Conservation (phyloP, 2,113 vertebrate species). For the Myotis brandtii region DNA sequence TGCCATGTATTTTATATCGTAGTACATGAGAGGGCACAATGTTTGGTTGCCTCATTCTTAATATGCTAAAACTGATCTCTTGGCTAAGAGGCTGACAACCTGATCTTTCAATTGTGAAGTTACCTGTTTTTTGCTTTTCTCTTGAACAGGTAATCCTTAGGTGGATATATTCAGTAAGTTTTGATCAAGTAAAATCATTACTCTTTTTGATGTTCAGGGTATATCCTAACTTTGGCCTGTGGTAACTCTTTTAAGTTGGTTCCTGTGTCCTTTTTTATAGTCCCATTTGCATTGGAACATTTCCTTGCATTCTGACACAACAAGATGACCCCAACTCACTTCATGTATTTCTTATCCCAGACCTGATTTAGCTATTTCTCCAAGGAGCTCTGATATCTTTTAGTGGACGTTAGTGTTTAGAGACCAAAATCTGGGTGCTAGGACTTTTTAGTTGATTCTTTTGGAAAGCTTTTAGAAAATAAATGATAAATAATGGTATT, state of each 20-base stretch:
- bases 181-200: not conserved
- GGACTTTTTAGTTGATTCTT: too few species aligned
- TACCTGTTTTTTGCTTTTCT: not conserved
- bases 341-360: too few species aligned
- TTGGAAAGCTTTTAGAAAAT: not conserved
- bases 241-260: too few species aligned
- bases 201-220: not conserved
- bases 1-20: not conserved
- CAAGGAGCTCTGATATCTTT: too few species aligned
- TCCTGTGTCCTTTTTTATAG: too few species aligned
- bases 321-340: too few species aligned
- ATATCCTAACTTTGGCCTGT: not conserved
- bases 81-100: not conserved
- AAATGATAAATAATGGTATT: not conserved
- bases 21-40: not conserved
- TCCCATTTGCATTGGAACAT: too few species aligned
- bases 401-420: too few species aligned
- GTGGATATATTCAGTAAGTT: not conserved
- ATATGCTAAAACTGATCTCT: not conserved
- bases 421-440: too few species aligned
- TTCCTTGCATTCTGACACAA: too few species aligned
- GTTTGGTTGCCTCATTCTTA: not conserved
- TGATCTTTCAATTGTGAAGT: not conserved
- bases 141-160: not conserved
- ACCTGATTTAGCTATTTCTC: too few species aligned